These are phyloP conservation scores for Leptarthrus brevirostris DNA, from an alignment of 2,888 invertebrate species.

Conservation along the genomic window DNA sequence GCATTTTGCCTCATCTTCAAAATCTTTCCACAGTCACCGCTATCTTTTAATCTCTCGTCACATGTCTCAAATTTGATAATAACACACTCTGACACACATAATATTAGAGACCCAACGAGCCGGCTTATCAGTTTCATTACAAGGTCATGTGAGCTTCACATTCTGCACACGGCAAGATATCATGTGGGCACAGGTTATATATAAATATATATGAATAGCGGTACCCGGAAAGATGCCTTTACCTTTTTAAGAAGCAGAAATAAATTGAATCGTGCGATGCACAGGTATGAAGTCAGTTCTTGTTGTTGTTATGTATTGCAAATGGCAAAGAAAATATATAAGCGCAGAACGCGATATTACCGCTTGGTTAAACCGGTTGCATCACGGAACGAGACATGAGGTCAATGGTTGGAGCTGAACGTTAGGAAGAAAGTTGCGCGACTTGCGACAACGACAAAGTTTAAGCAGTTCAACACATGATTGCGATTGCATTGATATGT, in stretches of 20 bases:
- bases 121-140: slow-evolving; percentile 37
- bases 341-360: slow-evolving; percentile 27
- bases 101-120: slow-evolving; percentile 18
- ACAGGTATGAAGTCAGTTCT: slow-evolving; percentile 14
- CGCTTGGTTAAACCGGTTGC: slow-evolving; percentile 41
- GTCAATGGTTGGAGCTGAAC: slow-evolving; percentile 27
- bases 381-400: slow-evolving; percentile 40
- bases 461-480: slow-evolving; percentile 36
- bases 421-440: slow-evolving; percentile 25
- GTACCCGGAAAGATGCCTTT: slow-evolving; percentile 22
- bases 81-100: too few relatives aligned
- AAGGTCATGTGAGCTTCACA: slow-evolving; percentile 25
- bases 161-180: background rate
- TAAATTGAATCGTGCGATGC: slow-evolving; percentile 4
- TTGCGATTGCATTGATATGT: slow-evolving; percentile 38
- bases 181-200: background rate
- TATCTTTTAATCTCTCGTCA: too few relatives aligned
- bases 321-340: slow-evolving; percentile 25
- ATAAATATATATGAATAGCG: slow-evolving; percentile 1
- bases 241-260: slow-evolving; percentile 11
- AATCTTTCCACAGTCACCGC: too few relatives aligned
- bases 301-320: slow-evolving; percentile 1
- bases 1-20: too few relatives aligned
- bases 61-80: too few relatives aligned
- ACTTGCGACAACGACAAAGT: slow-evolving; percentile 29